Evolutionary conservation across 2,113 vertebrate species (phyloP).

Genomic region (Chunga burmeisteri): DNA sequence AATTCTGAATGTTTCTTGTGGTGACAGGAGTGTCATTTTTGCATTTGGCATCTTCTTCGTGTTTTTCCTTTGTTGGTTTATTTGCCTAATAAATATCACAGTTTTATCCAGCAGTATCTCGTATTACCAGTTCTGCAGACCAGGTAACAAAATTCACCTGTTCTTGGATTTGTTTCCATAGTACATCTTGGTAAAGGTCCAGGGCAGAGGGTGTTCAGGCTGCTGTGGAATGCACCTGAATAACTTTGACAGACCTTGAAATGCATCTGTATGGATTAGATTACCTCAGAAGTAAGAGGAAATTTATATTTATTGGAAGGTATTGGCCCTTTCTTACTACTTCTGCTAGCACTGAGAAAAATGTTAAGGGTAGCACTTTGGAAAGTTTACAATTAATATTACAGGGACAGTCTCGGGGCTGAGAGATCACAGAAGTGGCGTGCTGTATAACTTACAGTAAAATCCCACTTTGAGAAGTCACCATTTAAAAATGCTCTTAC

Average conservation of each 20-base stretch:
- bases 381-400: conserved; percentile 33
- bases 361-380: conserved; percentile 51
- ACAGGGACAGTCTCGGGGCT: neutral
- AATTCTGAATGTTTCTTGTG: neutral
- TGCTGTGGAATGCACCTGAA: conserved; percentile 1
- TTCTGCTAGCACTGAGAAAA: conserved; percentile 20
- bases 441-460: conserved; percentile 40
- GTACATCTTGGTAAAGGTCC: neutral
- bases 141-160: neutral
- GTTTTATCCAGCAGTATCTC: neutral
- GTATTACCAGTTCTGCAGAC: neutral
- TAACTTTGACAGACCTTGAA: conserved; percentile 47
- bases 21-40: neutral
- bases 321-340: conserved; percentile 28
- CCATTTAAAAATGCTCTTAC: conserved; percentile 52
- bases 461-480: conserved; percentile 29
- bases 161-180: neutral
- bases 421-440: conserved; percentile 21
- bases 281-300: conserved; percentile 20
- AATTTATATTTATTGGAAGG: conserved; percentile 34
- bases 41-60: neutral
- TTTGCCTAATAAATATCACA: conserved; percentile 1
- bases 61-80: conserved; percentile 1
- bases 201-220: neutral
- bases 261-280: conserved; percentile 47